These are phyloP conservation scores for Hippocampus kuda DNA, from an alignment of 2,797 vertebrate species.

Conservation along the genomic window DNA sequence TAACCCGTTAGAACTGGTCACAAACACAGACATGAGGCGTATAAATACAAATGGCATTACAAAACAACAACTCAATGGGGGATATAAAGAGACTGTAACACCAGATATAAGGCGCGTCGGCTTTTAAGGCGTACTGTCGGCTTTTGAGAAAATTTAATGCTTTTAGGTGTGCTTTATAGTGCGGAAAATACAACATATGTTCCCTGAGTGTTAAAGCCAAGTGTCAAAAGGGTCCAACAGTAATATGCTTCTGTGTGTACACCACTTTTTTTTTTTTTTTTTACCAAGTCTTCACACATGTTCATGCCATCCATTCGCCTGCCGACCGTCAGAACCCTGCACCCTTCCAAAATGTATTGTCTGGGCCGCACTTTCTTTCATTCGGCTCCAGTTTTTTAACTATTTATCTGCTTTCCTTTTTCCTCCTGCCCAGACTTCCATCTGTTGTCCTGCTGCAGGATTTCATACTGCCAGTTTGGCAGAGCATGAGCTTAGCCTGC, in stretches of 20 bases:
- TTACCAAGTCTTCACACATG: neutral
- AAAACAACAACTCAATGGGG: no score
- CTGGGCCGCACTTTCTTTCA: neutral
- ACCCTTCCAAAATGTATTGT: neutral
- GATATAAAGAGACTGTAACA: no score
- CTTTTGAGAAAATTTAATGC: no score
- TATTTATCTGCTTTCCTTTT: constrained; percentile 8
- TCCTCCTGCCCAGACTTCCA: constrained; percentile 9
- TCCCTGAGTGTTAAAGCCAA: neutral
- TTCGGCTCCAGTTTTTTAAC: neutral
- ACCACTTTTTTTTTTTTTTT: no score
- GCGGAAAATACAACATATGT: no score
- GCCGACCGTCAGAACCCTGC: neutral
- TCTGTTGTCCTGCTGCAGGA: constrained; percentile 9
- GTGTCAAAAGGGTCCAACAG: neutral
- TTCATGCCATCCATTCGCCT: neutral
- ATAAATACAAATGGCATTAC: no score
- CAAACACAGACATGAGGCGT: no score
- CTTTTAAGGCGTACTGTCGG: no score
- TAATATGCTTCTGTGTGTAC: neutral
- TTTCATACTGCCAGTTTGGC: constrained; percentile 5
- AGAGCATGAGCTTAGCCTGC: neutral
- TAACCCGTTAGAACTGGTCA: no score
- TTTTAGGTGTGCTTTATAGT: no score
- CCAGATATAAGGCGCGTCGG: no score